Evolutionary conservation across 2,888 invertebrate genomes (phyloP).

Genomic region (Cephalotes varians): DNA sequence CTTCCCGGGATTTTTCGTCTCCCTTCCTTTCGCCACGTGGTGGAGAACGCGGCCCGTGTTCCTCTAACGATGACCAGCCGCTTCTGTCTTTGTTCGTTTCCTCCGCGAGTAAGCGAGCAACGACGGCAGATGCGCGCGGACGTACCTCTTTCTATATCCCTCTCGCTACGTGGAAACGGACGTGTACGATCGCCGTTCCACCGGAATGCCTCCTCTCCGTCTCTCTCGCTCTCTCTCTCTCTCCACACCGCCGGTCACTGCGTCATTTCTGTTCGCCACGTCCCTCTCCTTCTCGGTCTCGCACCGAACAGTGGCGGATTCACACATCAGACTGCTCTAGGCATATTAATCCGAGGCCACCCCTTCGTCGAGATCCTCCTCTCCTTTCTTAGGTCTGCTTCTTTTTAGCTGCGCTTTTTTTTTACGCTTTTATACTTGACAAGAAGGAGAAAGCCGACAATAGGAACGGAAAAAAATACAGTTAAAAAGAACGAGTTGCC

Average conservation of each 20-base stretch:
- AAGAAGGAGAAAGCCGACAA: slow-evolving; percentile 2
- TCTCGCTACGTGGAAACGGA: slow-evolving; percentile 48
- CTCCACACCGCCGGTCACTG: slow-evolving; percentile 63
- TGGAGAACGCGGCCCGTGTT: slow-evolving; percentile 13
- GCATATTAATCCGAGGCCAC: not conserved
- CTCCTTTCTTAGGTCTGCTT: not conserved
- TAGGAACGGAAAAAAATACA: not conserved
- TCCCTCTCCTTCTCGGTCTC: slow-evolving; percentile 38
- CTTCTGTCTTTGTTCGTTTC: slow-evolving; percentile 29
- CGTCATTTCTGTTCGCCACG: slow-evolving; percentile 69
- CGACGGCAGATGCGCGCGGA: slow-evolving; percentile 50
- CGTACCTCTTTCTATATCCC: slow-evolving; percentile 61
- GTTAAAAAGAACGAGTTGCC: slow-evolving; percentile 9
- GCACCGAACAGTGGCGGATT: slow-evolving; percentile 33
- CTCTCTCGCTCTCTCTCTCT: slow-evolving; percentile 54
- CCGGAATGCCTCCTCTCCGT: slow-evolving; percentile 45
- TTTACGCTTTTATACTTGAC: not conserved
- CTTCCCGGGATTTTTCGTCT: slow-evolving; percentile 30
- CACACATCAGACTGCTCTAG: slow-evolving; percentile 41
- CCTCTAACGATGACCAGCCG: slow-evolving; percentile 31
- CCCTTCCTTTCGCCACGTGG: slow-evolving; percentile 14
- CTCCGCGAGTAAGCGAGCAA: slow-evolving; percentile 12
- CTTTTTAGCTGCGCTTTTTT: slow-evolving; percentile 13
- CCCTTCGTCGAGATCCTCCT: not conserved
- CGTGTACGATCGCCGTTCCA: slow-evolving; percentile 53